Percentiles rank a stretch among this genome's conserved stretches.
Evolutionary conservation across 2,797 vertebrate genomes (phyloP).

Genomic region (Rhynchonycteris naso): DNA sequence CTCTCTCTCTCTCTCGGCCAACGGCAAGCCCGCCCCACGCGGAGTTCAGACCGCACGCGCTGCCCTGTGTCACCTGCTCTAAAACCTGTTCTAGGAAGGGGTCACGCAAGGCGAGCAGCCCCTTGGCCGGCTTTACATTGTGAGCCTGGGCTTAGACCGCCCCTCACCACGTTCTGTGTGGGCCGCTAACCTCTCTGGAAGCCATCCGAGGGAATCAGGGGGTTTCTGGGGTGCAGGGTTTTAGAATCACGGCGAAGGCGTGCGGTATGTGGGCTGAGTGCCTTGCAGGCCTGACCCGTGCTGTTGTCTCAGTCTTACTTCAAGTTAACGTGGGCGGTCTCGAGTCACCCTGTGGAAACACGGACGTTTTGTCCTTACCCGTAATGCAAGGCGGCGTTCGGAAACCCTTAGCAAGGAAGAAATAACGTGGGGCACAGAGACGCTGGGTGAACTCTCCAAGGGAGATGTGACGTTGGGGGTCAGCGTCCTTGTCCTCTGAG

Average conservation of each 20-base stretch:
- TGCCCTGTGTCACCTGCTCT: conserved; percentile 14
- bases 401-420: neutral
- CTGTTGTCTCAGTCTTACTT: conserved; percentile 41
- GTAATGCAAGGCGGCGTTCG: neutral
- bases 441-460: neutral
- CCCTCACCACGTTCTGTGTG: neutral
- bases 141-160: neutral
- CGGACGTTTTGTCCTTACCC: neutral
- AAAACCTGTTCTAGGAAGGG: neutral
- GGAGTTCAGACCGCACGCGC: conserved; percentile 10
- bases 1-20: too few species aligned
- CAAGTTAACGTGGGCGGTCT: neutral
- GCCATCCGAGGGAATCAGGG: neutral
- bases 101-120: neutral
- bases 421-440: neutral
- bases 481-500: neutral
- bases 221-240: neutral
- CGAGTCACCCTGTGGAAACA: neutral
- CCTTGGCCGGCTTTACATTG: neutral
- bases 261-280: too few species aligned
- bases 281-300: neutral
- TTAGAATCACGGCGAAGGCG: neutral
- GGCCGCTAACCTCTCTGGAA: neutral
- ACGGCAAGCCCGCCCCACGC: neutral
- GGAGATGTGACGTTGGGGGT: neutral